Base-by-base conservation (phyloP, 2,113 vertebrate genomes). In the Gobio gobio region DNA sequence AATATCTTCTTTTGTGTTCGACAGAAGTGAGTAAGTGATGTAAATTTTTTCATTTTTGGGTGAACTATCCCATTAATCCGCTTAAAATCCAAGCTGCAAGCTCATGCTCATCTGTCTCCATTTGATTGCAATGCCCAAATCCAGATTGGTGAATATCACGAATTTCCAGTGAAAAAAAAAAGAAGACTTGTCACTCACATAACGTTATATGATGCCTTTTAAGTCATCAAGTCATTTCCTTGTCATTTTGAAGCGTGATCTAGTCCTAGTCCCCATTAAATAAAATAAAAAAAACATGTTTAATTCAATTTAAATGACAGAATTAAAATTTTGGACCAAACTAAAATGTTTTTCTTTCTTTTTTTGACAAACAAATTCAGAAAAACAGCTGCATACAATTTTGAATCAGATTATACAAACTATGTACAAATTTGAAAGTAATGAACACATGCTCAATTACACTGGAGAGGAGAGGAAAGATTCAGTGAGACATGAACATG, bases 351-450 rank as follows among this genome's bases (percentile, higher is more conserved):
- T 54, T 20, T 13, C 29, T 51, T 49, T 29, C 3, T 22, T 18
- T 70, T 36, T 24, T 74, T 49, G 70, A 10, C n/a, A 26, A n/a
- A 74, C 5, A 18, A 74, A 47, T 45, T 74, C n/a, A 47, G 68
- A 40, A 74, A 75, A 51, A 29, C 33, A 5, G 33, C 24, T 49
- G 8, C 14, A 51, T 26, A 54, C 20, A 54, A 3, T 9, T 4
- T 8, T 56, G 2, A 47, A 82, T 72, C 63, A 72, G 47, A 40
- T 56, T 36, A 6, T 72, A 72, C 80, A 72, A 82, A 40, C 63
- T 26, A 73, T 13, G 33, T 43, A 54, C 70, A 75, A 73, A 78
- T 73, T 77, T 83, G 66, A 83, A 86, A 78, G 70, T 45, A 77
- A 83, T 22, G 47, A 43, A 51, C 63, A 78, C 43, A 18, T 77